These are phyloP conservation scores for Atrina japonica DNA, from an alignment of 2,888 invertebrate species.

Conservation along the genomic window DNA sequence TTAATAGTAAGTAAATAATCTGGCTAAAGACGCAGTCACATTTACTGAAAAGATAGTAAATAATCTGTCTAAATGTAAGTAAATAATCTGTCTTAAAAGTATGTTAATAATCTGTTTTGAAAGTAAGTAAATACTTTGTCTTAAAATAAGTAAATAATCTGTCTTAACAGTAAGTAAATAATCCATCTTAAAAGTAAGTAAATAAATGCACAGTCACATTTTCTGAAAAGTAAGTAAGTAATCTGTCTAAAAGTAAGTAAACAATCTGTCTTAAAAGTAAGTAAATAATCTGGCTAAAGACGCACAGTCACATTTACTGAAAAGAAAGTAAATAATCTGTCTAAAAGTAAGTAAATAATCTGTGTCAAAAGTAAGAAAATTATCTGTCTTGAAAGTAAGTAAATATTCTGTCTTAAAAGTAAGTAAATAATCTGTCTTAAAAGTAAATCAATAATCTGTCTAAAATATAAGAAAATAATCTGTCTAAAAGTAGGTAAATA, in stretches of 20 bases:
- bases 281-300: slow-evolving; percentile 54
- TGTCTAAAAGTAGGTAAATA: too few relatives aligned
- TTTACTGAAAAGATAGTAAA: too few relatives aligned
- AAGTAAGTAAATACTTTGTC: not conserved
- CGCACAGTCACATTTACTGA: slow-evolving; percentile 58
- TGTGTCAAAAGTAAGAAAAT: too few relatives aligned
- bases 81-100: slow-evolving; percentile 60
- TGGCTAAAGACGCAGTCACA: too few relatives aligned
- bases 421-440: slow-evolving; percentile 56
- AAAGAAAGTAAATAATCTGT: slow-evolving; percentile 46
- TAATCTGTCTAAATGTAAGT: too few relatives aligned
- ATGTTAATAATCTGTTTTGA: slow-evolving; percentile 7
- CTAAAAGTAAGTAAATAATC: not conserved
- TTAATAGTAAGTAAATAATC: too few relatives aligned
- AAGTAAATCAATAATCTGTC: slow-evolving; percentile 45
- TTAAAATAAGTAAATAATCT: too few relatives aligned
- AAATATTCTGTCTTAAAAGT: too few relatives aligned
- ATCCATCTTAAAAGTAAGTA: too few relatives aligned
- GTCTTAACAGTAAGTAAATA: too few relatives aligned
- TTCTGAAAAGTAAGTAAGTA: slow-evolving; percentile 58
- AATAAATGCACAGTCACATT: too few relatives aligned
- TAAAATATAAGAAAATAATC: not conserved
- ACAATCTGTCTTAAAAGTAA: not conserved
- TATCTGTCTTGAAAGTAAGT: too few relatives aligned
- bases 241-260: not conserved